Conservation (phyloP, 2,113 vertebrate genomes). For the Proterorhinus semilunaris region DNA sequence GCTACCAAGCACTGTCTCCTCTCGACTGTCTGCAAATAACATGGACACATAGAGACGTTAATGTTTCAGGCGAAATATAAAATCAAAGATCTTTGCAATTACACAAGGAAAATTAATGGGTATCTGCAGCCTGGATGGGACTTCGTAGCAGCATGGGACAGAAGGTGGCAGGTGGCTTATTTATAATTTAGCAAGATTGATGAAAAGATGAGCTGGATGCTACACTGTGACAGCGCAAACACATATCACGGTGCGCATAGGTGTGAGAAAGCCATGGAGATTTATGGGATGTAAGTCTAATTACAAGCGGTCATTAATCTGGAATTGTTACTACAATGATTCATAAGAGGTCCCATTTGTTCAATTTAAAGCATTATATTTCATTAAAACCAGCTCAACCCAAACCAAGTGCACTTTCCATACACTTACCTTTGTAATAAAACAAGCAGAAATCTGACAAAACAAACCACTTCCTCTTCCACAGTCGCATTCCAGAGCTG, state of each 20-base stretch:
- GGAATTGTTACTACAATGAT: slow-evolving; percentile 14
- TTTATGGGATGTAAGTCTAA: slow-evolving; percentile 21
- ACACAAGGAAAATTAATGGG: slow-evolving; percentile 43
- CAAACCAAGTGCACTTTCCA: slow-evolving; percentile 25
- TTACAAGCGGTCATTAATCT: slow-evolving; percentile 24
- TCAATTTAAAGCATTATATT: slow-evolving; percentile 19
- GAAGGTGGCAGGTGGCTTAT: slow-evolving; percentile 51
- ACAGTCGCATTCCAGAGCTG: slow-evolving; percentile 97
- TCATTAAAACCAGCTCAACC: slow-evolving; percentile 2
- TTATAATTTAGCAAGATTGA: slow-evolving; percentile 63
- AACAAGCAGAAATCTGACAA: slow-evolving; percentile 97
- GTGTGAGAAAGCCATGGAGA: slow-evolving; percentile 10
- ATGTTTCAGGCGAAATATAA: slow-evolving; percentile 18
- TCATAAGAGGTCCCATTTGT: neutral
- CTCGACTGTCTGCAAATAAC: slow-evolving; percentile 86
- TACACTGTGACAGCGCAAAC: slow-evolving; percentile 34
- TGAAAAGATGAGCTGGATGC: slow-evolving; percentile 34
- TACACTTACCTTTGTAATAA: slow-evolving; percentile 98
- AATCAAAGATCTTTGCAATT: slow-evolving; percentile 33
- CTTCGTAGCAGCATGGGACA: slow-evolving; percentile 38
- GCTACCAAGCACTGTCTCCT: slow-evolving; percentile 94
- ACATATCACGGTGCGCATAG: slow-evolving; percentile 40
- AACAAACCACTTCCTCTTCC: slow-evolving; percentile 98
- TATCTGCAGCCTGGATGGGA: slow-evolving; percentile 41
- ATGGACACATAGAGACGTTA: slow-evolving; percentile 12